Percentiles rank a stretch among this genome's conserved stretches.
phyloP scores from a whole-genome alignment of 2,113 vertebrate species.

The Osmerus eperlanus region DNA sequence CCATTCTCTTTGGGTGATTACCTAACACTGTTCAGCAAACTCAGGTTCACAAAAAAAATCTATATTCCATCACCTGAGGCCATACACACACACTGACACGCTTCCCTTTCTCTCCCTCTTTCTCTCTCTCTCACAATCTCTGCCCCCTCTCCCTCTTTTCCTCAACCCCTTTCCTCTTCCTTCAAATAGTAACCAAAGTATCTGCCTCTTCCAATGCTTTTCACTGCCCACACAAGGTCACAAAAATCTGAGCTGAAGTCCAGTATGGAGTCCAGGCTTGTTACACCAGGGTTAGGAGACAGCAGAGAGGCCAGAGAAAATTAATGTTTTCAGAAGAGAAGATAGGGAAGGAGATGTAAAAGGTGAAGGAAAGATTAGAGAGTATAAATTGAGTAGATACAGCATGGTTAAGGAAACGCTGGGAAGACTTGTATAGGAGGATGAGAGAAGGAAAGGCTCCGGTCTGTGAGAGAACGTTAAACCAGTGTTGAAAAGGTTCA shows the following conservation, averaged over 20 bases:
- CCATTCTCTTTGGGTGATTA: slow-evolving; percentile 68
- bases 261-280: background rate
- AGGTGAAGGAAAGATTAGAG: background rate
- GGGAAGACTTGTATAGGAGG: too few relatives aligned
- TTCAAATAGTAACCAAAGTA: too few relatives aligned
- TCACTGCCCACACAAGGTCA: too few relatives aligned
- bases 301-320: background rate
- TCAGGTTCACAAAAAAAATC: slow-evolving; percentile 66
- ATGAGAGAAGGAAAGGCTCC: too few relatives aligned
- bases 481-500: background rate
- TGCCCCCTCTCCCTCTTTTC: background rate
- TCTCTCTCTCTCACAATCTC: slow-evolving; percentile 21
- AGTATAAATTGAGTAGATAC: background rate
- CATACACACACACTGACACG: slow-evolving; percentile 19
- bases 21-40: slow-evolving; percentile 67
- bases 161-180: too few relatives aligned
- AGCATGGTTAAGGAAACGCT: background rate
- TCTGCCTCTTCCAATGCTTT: too few relatives aligned
- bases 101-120: slow-evolving; percentile 13
- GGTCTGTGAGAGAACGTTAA: background rate
- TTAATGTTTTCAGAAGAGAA: background rate
- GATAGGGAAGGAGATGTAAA: background rate
- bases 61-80: slow-evolving; percentile 67
- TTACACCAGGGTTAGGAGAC: background rate
- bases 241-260: background rate